phyloP scores from a whole-genome alignment of 2,888 invertebrate genomes.

The Lysandra bellargus region DNA sequence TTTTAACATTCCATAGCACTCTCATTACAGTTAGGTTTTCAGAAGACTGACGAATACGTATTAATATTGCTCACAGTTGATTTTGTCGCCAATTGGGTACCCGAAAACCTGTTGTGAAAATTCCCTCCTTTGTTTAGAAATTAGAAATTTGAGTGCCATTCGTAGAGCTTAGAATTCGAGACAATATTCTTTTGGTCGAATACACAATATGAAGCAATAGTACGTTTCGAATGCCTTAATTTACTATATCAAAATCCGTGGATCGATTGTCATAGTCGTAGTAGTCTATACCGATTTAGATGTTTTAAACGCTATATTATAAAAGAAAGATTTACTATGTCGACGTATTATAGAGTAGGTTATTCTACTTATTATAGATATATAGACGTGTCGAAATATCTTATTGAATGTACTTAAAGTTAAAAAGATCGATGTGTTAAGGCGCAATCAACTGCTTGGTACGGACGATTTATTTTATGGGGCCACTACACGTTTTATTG shows the following conservation, averaged over 20 bases:
- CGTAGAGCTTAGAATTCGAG: constrained; percentile 71
- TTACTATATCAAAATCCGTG: constrained; percentile 35
- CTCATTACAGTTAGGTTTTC: constrained; percentile 69
- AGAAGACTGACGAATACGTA: constrained; percentile 75
- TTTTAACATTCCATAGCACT: constrained; percentile 58
- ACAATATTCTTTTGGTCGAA: constrained; percentile 61
- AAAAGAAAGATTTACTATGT: constrained; percentile 71
- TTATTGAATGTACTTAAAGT: constrained; percentile 65
- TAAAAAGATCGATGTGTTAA: constrained; percentile 47
- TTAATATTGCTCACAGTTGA: constrained; percentile 69
- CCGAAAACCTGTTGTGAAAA: constrained; percentile 65
- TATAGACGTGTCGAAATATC: constrained; percentile 47
- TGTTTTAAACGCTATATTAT: constrained; percentile 54
- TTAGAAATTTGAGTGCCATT: constrained; percentile 78
- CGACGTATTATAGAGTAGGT: constrained; percentile 68
- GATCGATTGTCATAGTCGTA: constrained; percentile 15
- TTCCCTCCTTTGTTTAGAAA: constrained; percentile 67
- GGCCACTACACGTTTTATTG: constrained; percentile 58
- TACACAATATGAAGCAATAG: constrained; percentile 37
- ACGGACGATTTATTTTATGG: constrained; percentile 62
- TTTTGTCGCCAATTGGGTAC: constrained; percentile 38
- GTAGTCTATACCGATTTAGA: constrained; percentile 36
- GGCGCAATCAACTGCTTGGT: constrained; percentile 57
- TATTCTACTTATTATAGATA: constrained; percentile 52
- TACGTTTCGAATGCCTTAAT: constrained; percentile 39